Base-by-base conservation (phyloP, 2,113 vertebrate species). In the Anthoscopus minutus region DNA sequence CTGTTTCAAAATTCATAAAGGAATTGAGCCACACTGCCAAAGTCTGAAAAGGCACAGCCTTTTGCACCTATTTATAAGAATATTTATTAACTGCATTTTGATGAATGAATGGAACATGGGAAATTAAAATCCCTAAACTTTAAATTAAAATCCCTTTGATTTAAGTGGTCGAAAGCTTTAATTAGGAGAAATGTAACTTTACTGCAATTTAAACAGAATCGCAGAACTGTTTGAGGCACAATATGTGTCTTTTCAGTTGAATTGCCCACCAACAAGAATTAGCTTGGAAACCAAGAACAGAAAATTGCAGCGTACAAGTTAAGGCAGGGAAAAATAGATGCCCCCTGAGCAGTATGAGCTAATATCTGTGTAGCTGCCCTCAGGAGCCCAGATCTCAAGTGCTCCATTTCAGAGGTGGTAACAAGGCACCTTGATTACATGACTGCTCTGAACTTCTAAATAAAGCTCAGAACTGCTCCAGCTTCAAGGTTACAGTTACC, bases 341-440 rank as follows among this genome's bases (percentile, higher is more conserved):
- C 23, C 47, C 44, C 37, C 25, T 2, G 78, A 91, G 86, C 14
- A 60, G 30, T n/a, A 35, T 66, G 86, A 88, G 67, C 76, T 88
- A 76, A 84, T 92, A 92, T 54, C 58, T 84, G 83, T 35, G 48
- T 24, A 81, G 86, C 74, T 92, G 83, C 69, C 61, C 56, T 93
- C 67, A 89, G 88, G 73, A 92, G 60, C 70, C 72, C 47, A 71
- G 13, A 51, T 60, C 37, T 87, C 69, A 88, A 92, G 85, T 77
- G 82, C 51, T 96, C 54, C 56, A 54, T 93, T 96, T 95, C 80
- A 53, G 87, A 83, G 67, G 70, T 56, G 62, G 66, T 67, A 90
- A 87, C 91, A 95, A 94, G 93, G 50, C 38, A 86, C 30, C 92
- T 89, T 92, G 93, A 96, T 95, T 95, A 89, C 61, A 67, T 40